These are phyloP conservation scores for Micromussa lordhowensis DNA, from an alignment of 92 coral and sea anemone genomes.

Conservation along the genomic window DNA sequence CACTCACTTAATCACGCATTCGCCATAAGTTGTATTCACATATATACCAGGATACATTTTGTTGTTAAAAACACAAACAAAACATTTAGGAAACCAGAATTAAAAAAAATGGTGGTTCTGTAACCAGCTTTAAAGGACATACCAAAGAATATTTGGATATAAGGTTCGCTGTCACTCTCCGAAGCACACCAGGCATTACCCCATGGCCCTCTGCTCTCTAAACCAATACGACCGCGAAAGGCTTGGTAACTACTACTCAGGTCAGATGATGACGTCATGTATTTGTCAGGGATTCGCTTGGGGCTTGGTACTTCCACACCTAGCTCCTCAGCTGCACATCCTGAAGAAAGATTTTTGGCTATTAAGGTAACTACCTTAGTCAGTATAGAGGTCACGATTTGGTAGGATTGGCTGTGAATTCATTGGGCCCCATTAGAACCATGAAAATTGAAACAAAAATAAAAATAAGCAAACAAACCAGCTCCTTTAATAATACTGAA, in stretches of 20 bases:
- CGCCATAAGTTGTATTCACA: too few species aligned
- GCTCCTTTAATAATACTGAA: too few species aligned
- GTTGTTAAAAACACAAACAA: too few species aligned
- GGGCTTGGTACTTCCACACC: slow-evolving; percentile 26
- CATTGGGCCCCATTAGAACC: too few species aligned
- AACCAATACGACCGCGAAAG: slow-evolving; percentile 42
- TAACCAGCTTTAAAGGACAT: background rate
- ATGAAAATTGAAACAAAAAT: too few species aligned
- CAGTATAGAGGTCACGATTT: too few species aligned
- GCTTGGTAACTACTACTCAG: slow-evolving; percentile 18
- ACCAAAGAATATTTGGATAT: slow-evolving; percentile 36
- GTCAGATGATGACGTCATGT: slow-evolving; percentile 39
- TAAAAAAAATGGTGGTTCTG: too few species aligned
- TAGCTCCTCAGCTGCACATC: slow-evolving; percentile 14
- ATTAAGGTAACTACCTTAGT: background rate
- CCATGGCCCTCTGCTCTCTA: slow-evolving; percentile 16
- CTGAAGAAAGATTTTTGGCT: background rate
- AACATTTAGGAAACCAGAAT: too few species aligned
- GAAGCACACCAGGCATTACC: slow-evolving; percentile 34
- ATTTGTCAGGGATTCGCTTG: slow-evolving; percentile 27
- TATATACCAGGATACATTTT: too few species aligned
- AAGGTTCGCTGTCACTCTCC: slow-evolving; percentile 12
- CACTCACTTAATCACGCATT: too few species aligned
- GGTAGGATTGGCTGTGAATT: too few species aligned
- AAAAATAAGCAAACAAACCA: too few species aligned